Evolutionary conservation across 1,140 invertebrate genomes (phyloP), one percentile per base, ranked within the genome.

Genomic region (Phortica variegata): DNA sequence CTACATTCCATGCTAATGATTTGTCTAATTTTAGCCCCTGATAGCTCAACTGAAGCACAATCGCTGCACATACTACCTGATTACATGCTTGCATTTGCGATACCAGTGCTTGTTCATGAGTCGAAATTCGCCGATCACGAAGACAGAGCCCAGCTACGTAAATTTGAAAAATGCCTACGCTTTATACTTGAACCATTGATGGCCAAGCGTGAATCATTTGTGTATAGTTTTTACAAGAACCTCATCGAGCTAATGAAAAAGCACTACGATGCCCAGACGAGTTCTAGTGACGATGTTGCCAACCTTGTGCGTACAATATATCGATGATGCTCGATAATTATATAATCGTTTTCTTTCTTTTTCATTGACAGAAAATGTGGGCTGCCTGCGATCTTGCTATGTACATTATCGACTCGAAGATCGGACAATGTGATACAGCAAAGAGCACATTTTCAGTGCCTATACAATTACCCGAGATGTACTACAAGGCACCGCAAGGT

Each of bases 191-290:
- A 98, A 75, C 93, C 94, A 5, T 80, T 97, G 2, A 93, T 97
- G 49, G 87, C 85, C 0, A 93, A 93, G 74, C 95, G 91, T 61
- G 94, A 97, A 61, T 89, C 89, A 61, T 97, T 95, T 77, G 95
- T 90, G 68, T 95, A 91, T 77, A 86, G 90, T n/a, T 97, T 97
- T 79, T 97, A 96, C 73, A 93, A 95, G 82, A 88, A 87, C 61
- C 83, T 97, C 13, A 84, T 98, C 38, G 93, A 97, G 62, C 83
- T 88, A 60, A 93, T 93, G 84, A 94, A 94, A 71, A 89, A 90
- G 70, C 91, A 93, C 63, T 93, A 93, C 74, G 93, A 95, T 76
- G 88, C 89, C 8, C 88, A 89, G 12, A 84, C 84, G 47, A 85
- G 89, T 38, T 87, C 88, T 15, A 15, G 9, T 13, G 29, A n/a